Evolutionary conservation across 2,113 vertebrate species (phyloP).

Genomic region (Eupsittula cactorum): DNA sequence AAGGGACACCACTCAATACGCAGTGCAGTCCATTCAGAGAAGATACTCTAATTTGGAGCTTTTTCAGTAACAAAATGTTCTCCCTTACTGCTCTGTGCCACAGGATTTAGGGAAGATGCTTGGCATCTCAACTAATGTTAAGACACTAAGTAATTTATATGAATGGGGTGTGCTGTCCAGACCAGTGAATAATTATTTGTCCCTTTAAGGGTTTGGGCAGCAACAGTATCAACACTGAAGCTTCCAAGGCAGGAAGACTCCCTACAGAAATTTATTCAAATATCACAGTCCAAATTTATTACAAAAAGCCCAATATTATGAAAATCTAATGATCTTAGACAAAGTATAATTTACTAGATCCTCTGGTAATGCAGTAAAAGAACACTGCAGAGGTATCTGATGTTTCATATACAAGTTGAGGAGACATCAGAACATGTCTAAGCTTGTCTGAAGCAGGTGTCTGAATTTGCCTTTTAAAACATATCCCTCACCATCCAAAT

Average conservation of each 20-base stretch:
- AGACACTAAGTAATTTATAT: background rate
- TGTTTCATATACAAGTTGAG: background rate
- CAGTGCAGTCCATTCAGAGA: background rate
- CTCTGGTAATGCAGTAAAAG: background rate
- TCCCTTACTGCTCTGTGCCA: background rate
- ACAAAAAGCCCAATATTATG: background rate
- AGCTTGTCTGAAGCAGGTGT: background rate
- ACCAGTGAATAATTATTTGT: slow-evolving; percentile 25
- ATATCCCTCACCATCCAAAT: background rate
- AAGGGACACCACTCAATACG: background rate
- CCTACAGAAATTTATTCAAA: background rate
- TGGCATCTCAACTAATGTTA: background rate
- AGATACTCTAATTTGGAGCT: background rate
- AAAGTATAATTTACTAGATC: background rate
- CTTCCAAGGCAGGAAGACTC: background rate
- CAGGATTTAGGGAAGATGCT: background rate
- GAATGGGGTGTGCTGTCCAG: background rate
- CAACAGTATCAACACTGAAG: background rate
- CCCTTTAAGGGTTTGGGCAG: background rate
- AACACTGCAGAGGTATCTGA: background rate
- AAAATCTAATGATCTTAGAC: background rate
- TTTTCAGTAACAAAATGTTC: background rate
- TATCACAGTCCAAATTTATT: background rate
- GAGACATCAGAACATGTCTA: background rate
- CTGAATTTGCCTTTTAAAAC: background rate